phyloP scores from a whole-genome alignment of 1,140 invertebrate species.

The Drosophila quadrilineata region DNA sequence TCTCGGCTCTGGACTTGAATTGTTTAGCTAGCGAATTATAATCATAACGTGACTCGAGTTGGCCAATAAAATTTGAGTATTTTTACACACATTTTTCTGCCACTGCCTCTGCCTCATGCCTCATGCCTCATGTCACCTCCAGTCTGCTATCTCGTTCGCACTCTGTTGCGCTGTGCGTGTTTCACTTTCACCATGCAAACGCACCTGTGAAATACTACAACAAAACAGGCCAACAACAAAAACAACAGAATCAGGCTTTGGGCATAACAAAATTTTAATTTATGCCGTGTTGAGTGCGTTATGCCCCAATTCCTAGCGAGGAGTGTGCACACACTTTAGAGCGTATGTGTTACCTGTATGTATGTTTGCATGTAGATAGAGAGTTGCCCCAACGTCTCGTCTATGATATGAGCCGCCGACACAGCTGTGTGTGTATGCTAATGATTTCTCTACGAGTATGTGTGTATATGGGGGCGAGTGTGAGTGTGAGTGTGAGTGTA shows the following conservation, averaged over 20 bases:
- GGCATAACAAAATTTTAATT: conserved; percentile 68
- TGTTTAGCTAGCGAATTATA: conserved; percentile 55
- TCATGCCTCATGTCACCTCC: no score
- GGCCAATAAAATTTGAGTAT: conserved; percentile 69
- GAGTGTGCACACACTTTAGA: conserved; percentile 56
- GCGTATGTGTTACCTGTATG: no score
- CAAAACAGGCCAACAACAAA: conserved; percentile 20
- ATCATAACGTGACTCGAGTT: conserved; percentile 67
- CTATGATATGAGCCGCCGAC: background rate
- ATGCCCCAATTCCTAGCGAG: conserved; percentile 61
- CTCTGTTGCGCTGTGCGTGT: conserved; percentile 54
- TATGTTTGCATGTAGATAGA: no score
- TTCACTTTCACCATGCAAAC: conserved; percentile 64
- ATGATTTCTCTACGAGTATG: background rate
- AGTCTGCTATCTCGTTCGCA: conserved; percentile 10
- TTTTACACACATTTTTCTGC: conserved; percentile 23
- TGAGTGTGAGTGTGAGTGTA: conserved; percentile 16
- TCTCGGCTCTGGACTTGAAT: conserved; percentile 31
- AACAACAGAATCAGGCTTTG: conserved; percentile 18
- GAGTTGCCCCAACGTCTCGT: background rate
- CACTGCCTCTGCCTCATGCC: no score
- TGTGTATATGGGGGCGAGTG: conserved; percentile 5
- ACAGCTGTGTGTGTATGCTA: background rate
- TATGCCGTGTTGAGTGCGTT: conserved; percentile 76
- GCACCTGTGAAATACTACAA: conserved; percentile 50